These are phyloP conservation scores for Lucilia sericata DNA, from an alignment of 1,140 invertebrate species.

Conservation along the genomic window DNA sequence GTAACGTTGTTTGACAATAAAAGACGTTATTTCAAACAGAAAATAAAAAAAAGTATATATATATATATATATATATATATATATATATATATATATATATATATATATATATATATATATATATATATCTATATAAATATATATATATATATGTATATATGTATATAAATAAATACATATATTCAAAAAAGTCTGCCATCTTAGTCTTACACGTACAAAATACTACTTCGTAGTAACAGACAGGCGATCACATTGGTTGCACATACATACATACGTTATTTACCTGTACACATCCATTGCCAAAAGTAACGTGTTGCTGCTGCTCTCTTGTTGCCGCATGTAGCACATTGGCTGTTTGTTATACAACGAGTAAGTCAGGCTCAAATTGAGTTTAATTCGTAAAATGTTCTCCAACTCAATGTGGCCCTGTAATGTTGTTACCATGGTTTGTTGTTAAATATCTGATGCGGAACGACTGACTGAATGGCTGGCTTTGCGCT, in stretches of 20 bases:
- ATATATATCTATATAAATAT: too few species aligned
- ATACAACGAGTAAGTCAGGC: background rate
- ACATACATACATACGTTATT: background rate
- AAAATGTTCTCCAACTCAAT: background rate
- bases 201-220: background rate
- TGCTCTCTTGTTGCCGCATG: background rate
- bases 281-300: background rate
- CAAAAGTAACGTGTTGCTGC: background rate
- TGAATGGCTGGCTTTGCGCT: constrained; percentile 20
- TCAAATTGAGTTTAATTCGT: constrained; percentile 24
- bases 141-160: too few species aligned
- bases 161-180: background rate
- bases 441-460: background rate
- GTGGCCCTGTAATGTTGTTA: background rate
- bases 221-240: too few species aligned
- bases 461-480: constrained; percentile 3
- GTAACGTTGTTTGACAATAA: too few species aligned
- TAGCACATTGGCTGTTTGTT: background rate
- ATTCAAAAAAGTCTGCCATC: background rate
- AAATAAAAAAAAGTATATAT: background rate
- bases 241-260: background rate
- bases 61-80: too few species aligned
- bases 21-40: background rate
- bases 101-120: too few species aligned
- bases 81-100: too few species aligned